Evolutionary conservation across 2,888 invertebrate species (phyloP), one percentile per base, ranked within the genome.

Genomic region (Apamea crenata): DNA sequence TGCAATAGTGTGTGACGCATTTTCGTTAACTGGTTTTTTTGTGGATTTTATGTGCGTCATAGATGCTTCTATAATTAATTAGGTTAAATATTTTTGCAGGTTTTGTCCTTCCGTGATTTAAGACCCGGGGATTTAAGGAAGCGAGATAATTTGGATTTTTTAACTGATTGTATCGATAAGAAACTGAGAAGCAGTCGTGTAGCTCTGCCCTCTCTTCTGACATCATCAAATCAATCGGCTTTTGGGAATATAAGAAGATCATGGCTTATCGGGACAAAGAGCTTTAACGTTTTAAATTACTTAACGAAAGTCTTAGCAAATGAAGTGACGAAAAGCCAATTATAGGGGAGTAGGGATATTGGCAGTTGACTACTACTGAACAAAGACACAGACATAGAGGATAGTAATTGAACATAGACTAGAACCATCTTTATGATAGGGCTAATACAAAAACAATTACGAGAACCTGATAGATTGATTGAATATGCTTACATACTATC

Each of bases 241-340:
- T 29, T 40, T 25, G 25, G 25, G 3, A 70, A 69, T 36, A 4
- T 14, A 29, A 29, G 36, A 18, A 80, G 5, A 36, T 56, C 18
- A n/a, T 67, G 18, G 7, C 36, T 40, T 32, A 44, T 4, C 6
- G 2, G 36, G 21, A 14, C 40, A 29, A 25, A 32, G 16, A 32
- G 18, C 21, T 47, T 29, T 21, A 44, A n/a, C 29, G 71, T 78
- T 80, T 70, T 25, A 50, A 56, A 80, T 56, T 70, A 80, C 68
- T 68, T 29, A 80, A n/a, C 6, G 18, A 77, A n/a, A 29, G 67
- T 68, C 44, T 36, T 56, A 36, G 40, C 10, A 40, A 78, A 72
- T 81, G 72, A 81, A 61, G 29, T 61, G 29, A 29, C 14, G 56
- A 40, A 78, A 78, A 80, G 71, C 71, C 81, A 78, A 80, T 80